Conservation (phyloP, 2,888 invertebrate genomes). For the Nemapogon koenigi region DNA sequence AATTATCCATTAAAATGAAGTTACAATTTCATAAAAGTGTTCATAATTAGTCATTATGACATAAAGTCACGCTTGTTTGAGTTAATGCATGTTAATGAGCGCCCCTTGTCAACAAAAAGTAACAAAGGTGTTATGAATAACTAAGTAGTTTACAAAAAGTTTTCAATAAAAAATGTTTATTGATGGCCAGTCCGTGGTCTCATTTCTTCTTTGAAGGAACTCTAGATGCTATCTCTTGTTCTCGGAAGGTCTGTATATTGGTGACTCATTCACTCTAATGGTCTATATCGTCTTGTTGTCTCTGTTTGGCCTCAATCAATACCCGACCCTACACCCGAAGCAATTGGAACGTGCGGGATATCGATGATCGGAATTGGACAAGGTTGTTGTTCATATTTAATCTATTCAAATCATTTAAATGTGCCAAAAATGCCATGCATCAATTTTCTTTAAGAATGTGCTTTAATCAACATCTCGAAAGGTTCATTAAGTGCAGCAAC, state of each 20-base stretch:
- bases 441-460: too few relatives aligned
- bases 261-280: conserved; percentile 24
- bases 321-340: conserved; percentile 24
- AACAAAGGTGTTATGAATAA: conserved; percentile 62
- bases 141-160: conserved; percentile 39
- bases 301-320: conserved; percentile 43
- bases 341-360: conserved; percentile 6
- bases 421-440: too few relatives aligned
- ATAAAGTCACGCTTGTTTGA: conserved; percentile 24
- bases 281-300: conserved; percentile 21
- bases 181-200: conserved; percentile 47
- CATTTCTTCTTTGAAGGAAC: conserved; percentile 38
- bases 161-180: conserved; percentile 32
- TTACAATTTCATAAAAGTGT: too few relatives aligned
- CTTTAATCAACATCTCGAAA: too few relatives aligned
- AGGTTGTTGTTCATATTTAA: too few relatives aligned
- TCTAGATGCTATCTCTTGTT: conserved; percentile 60
- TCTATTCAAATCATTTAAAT: too few relatives aligned
- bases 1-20: too few relatives aligned
- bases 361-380: too few relatives aligned
- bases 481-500: too few relatives aligned
- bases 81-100: conserved; percentile 46
- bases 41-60: too few relatives aligned
- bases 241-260: conserved; percentile 35
- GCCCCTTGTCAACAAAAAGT: conserved; percentile 30